Evolutionary conservation across 2,888 invertebrate species (phyloP), one percentile per base, ranked within the genome.

Genomic region (Salticus scenicus): DNA sequence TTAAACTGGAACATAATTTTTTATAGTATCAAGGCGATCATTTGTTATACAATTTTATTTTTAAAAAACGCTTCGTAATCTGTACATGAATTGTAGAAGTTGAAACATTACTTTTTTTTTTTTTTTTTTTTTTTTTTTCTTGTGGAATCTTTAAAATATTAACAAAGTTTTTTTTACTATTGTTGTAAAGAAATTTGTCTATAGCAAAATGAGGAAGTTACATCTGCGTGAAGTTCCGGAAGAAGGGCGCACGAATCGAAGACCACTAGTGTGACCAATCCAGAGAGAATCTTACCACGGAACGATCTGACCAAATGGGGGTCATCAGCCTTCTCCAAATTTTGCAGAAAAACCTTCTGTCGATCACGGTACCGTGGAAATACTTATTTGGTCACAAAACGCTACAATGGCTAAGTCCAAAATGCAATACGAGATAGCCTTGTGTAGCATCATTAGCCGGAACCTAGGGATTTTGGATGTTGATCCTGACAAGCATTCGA

Each of bases 251-350:
- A 77, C 83, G 83, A 83, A 83, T 83, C 83, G 72, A 77, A 77
- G 83, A 82, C 83, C 83, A 83, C 67, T 17, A 77, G 72, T 83
- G 83, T 83, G 83, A 83, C 83, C 83, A 76, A 83, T 82, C 82
- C 75, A 47, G 42, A 47, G 33, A 66, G 82, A 64, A 66, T 20
- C 71, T 70, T 71, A 37, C 76, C 77, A 83, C 83, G 83, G 83
- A 83, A 83, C 83, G 83, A 77, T 83, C 76, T 83, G 83, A 71
- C 76, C 64, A 76, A 76, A 83, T 76, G 20, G 72, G 27, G 83
- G 83, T 83, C 83, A 83, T 77, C 83, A 77, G 72, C 76, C 83
- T 83, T 67, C 67, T 14, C 63, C 37, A 74, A 42, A 75, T 75
- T 82, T 75, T 70, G 64, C 67, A 47, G 57, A 57, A 63, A 67